These are phyloP conservation scores for Charadrius vociferus DNA, from an alignment of 2,113 vertebrate genomes.

Conservation along the genomic window DNA sequence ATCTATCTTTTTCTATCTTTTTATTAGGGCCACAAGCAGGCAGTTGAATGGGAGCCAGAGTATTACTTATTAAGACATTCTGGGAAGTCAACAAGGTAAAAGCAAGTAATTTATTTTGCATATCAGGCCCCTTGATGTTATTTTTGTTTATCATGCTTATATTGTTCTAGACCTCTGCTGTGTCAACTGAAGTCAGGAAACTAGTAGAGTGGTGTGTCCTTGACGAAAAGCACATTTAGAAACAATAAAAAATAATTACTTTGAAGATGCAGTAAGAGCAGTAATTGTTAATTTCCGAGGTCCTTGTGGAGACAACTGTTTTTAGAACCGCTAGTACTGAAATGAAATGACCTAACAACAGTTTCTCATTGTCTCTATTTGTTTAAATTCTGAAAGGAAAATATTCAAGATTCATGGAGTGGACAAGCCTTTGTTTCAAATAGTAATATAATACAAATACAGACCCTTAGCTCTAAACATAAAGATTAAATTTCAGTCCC, in stretches of 20 bases:
- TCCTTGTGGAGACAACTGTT: not conserved
- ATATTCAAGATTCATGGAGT: not conserved
- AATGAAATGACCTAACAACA: not conserved
- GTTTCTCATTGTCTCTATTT: not conserved
- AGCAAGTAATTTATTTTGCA: not conserved
- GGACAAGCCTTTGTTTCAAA: not conserved
- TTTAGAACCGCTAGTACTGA: not conserved
- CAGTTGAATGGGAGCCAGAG: not conserved
- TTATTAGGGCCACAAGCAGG: not conserved
- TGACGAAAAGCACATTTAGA: not conserved
- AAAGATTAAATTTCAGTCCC: not conserved
- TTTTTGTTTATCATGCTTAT: conserved; percentile 3
- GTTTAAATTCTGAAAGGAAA: not conserved
- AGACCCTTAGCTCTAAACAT: not conserved
- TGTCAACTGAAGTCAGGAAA: not conserved
- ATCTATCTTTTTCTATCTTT: not conserved
- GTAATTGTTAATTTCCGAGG: conserved; percentile 7
- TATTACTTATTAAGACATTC: not conserved
- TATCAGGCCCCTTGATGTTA: not conserved
- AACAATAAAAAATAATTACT: not conserved
- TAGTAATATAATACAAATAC: not conserved
- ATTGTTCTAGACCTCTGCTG: not conserved
- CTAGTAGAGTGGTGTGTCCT: not conserved
- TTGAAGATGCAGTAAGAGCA: not conserved
- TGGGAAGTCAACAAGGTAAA: not conserved